These are phyloP conservation scores for Drosophila vallismaia DNA, from an alignment of 2,888 invertebrate species.

Conservation along the genomic window DNA sequence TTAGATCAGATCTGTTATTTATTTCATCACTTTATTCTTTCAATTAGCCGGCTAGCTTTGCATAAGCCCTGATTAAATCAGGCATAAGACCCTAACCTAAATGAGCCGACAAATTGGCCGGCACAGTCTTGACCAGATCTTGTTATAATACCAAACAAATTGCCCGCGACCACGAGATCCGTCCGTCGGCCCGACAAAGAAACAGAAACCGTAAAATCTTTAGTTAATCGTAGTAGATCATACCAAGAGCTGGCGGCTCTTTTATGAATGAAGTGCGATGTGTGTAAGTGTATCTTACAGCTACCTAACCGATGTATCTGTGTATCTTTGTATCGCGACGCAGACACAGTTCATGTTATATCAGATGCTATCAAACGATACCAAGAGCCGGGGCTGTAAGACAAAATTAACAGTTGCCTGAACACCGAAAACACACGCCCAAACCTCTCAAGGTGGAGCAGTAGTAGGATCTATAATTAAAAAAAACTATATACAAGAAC, in stretches of 20 bases:
- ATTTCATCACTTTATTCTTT: slow-evolving; percentile 18
- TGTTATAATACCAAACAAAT: slow-evolving; percentile 37
- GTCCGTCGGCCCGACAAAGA: slow-evolving; percentile 20
- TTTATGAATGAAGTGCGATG: slow-evolving; percentile 63
- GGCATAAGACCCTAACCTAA: slow-evolving; percentile 27
- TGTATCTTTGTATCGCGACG: slow-evolving; percentile 24
- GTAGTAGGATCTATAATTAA: slow-evolving; percentile 66
- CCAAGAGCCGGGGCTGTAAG: slow-evolving; percentile 61
- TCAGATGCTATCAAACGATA: slow-evolving; percentile 54
- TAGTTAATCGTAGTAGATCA: slow-evolving; percentile 38
- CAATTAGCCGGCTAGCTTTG: slow-evolving; percentile 48
- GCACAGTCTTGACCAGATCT: slow-evolving; percentile 34
- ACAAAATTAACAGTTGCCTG: slow-evolving; percentile 78
- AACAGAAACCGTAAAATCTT: slow-evolving; percentile 28
- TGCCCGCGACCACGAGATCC: slow-evolving; percentile 32
- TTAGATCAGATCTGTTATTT: slow-evolving; percentile 7
- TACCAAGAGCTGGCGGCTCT: slow-evolving; percentile 11
- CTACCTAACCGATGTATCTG: slow-evolving; percentile 23
- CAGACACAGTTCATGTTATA: slow-evolving; percentile 70
- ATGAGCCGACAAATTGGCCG: slow-evolving; percentile 43
- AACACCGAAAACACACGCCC: slow-evolving; percentile 52
- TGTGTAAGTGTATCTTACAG: slow-evolving; percentile 32
- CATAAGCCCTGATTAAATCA: slow-evolving; percentile 53
- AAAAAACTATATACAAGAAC: slow-evolving; percentile 41
- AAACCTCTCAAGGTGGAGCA: slow-evolving; percentile 9